These are phyloP conservation scores for Sogatella furcifera DNA, from an alignment of 1,140 invertebrate genomes.

Conservation along the genomic window DNA sequence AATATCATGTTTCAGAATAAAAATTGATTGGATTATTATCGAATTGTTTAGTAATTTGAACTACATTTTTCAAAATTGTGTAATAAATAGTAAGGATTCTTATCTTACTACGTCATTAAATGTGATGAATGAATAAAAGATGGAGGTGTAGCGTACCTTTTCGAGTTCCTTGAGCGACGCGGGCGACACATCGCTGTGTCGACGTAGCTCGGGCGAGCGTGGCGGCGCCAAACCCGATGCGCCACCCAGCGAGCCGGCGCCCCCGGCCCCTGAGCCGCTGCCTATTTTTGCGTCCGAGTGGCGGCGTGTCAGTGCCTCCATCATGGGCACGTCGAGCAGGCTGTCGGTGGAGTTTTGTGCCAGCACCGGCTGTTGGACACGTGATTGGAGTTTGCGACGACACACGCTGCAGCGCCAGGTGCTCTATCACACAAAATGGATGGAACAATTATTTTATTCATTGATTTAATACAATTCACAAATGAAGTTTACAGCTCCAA, in stretches of 20 bases:
- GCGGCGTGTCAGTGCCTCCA: constrained; percentile 58
- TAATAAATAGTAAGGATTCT: too few relatives aligned
- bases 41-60: too few relatives aligned
- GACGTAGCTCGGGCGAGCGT: constrained; percentile 58
- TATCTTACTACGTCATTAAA: too few relatives aligned
- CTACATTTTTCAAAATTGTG: too few relatives aligned
- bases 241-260: constrained; percentile 22
- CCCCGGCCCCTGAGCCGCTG: constrained; percentile 36
- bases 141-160: constrained; percentile 44
- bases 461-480: not conserved
- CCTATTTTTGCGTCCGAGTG: constrained; percentile 69
- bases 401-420: constrained; percentile 72
- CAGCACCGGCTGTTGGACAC: constrained; percentile 46
- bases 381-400: constrained; percentile 61
- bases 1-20: too few relatives aligned
- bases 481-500: too few relatives aligned
- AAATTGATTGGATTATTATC: too few relatives aligned
- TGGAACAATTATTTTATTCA: not conserved
- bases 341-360: constrained; percentile 68
- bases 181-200: constrained; percentile 74
- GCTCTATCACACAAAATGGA: constrained; percentile 37
- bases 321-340: constrained; percentile 60
- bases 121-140: not conserved
- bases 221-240: constrained; percentile 52
- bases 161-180: constrained; percentile 73